These are phyloP conservation scores for Euura lappo DNA, from an alignment of 1,140 invertebrate species.

Conservation along the genomic window DNA sequence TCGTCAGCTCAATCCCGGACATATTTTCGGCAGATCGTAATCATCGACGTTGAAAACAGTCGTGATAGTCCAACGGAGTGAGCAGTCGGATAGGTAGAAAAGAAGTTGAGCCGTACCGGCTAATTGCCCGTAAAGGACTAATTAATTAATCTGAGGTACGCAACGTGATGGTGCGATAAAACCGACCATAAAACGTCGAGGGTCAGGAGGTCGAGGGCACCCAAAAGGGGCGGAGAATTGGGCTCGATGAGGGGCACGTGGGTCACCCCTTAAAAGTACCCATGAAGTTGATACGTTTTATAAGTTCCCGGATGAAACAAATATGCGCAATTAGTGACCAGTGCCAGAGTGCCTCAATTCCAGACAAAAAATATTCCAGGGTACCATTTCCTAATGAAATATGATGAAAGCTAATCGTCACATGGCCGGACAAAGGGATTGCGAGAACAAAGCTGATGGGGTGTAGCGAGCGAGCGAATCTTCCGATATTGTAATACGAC, in stretches of 20 bases:
- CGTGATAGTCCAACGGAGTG: not conserved
- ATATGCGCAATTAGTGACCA: conserved; percentile 3
- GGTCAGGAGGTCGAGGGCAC: not conserved
- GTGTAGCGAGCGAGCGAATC: no score
- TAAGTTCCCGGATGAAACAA: not conserved
- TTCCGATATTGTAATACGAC: no score
- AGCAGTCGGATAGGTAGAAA: not conserved
- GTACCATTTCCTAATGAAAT: no score
- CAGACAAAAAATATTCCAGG: no score
- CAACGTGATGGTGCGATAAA: conserved; percentile 14
- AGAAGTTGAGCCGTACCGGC: conserved; percentile 7
- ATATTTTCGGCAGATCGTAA: not conserved
- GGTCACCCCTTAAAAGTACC: not conserved
- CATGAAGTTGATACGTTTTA: not conserved
- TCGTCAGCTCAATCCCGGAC: no score
- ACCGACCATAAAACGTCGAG: conserved; percentile 3
- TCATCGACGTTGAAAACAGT: conserved; percentile 2
- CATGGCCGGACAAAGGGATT: no score
- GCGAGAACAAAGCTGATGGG: no score
- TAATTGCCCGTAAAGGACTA: conserved; percentile 15
- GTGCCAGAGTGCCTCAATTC: not conserved
- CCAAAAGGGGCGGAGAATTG: not conserved
- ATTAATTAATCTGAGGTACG: conserved; percentile 15
- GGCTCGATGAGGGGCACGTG: not conserved
- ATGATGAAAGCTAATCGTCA: no score